These are phyloP conservation scores for Typhlomys cinereus DNA, from an alignment of 2,113 vertebrate species.

Conservation along the genomic window DNA sequence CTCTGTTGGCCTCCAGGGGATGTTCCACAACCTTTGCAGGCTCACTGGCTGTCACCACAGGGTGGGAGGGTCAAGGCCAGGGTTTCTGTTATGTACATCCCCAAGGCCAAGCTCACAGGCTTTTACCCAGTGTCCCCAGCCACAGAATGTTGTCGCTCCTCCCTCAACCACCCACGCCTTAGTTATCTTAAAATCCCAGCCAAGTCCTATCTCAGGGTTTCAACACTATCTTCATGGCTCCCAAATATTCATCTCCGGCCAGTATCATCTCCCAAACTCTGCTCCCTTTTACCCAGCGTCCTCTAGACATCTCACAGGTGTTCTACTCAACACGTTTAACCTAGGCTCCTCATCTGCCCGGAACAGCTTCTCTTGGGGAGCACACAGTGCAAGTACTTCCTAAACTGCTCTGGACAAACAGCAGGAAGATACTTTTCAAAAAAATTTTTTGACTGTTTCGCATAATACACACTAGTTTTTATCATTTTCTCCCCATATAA, in stretches of 20 bases:
- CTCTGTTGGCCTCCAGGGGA: background rate
- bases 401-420: background rate
- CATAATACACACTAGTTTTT: too few species aligned
- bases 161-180: background rate
- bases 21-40: background rate
- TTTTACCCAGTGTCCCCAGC: background rate
- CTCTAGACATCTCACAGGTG: background rate
- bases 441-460: too few species aligned
- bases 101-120: background rate
- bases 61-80: background rate
- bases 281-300: background rate
- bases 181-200: background rate
- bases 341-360: background rate
- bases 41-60: background rate
- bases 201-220: background rate
- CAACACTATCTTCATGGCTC: background rate
- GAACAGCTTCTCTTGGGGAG: background rate
- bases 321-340: background rate
- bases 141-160: background rate
- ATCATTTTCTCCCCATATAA: too few species aligned
- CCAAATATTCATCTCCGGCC: background rate
- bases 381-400: background rate
- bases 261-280: background rate
- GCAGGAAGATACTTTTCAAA: too few species aligned
- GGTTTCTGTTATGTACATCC: background rate